Conservation (phyloP, 2,888 invertebrate genomes). For the Geotrupes spiniger region DNA sequence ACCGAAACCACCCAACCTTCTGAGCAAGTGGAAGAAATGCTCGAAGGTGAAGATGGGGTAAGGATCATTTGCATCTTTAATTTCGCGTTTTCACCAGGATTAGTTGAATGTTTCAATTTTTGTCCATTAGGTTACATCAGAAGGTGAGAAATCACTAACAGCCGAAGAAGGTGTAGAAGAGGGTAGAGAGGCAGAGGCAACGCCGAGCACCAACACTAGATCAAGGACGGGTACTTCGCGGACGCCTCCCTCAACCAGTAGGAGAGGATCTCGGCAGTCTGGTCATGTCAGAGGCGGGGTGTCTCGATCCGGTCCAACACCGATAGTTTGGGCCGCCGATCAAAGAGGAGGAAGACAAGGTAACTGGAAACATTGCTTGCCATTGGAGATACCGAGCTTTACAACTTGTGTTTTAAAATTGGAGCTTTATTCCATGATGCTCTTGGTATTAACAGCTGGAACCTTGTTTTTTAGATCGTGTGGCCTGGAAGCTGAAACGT, state of each 20-base stretch:
- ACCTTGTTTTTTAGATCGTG: too few species aligned
- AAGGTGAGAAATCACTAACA: conserved; percentile 60
- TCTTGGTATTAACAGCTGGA: background rate
- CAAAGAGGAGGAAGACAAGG: conserved; percentile 31
- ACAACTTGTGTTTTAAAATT: too few species aligned
- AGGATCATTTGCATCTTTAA: conserved; percentile 8
- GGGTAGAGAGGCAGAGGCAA: conserved; percentile 79
- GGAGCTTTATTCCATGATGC: background rate
- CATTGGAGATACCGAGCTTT: background rate
- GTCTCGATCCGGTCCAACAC: conserved; percentile 55
- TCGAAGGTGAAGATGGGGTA: conserved; percentile 48
- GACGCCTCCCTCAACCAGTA: conserved; percentile 27
- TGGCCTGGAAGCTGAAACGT: too few species aligned
- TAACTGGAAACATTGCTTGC: background rate
- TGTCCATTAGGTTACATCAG: conserved; percentile 55
- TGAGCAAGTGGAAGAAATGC: conserved; percentile 40
- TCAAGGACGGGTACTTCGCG: conserved; percentile 34
- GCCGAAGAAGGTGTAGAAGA: conserved; percentile 60
- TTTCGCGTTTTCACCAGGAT: conserved; percentile 4
- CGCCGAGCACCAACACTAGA: conserved; percentile 60
- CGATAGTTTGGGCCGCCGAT: conserved; percentile 60
- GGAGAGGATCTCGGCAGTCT: conserved; percentile 31
- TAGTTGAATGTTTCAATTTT: conserved; percentile 8
- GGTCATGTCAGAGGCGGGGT: conserved; percentile 41
- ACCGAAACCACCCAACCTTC: conserved; percentile 37